Conservation (phyloP, 2,888 invertebrate genomes). For the Eupithecia vulgata region DNA sequence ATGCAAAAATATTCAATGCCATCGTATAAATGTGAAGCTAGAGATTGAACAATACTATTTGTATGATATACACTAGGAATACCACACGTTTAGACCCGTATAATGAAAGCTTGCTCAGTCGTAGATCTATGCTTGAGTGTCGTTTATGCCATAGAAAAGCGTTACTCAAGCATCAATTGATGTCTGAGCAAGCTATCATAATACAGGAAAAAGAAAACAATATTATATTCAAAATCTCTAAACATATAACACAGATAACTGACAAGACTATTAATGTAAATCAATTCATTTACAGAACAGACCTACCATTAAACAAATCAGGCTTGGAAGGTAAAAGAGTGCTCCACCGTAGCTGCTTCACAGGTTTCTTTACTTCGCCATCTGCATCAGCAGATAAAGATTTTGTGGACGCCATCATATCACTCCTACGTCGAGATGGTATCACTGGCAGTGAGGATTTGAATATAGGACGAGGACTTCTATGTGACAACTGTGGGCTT, state of each 20-base stretch:
- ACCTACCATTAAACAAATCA: slow-evolving; percentile 50
- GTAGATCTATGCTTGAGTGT: too few species aligned
- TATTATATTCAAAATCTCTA: neutral
- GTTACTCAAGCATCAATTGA: too few species aligned
- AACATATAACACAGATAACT: neutral
- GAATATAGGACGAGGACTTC: slow-evolving; percentile 45
- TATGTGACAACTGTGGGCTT: slow-evolving; percentile 39
- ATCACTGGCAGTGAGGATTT: slow-evolving; percentile 60
- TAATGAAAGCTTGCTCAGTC: too few species aligned
- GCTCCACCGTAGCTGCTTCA: slow-evolving; percentile 69
- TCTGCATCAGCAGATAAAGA: slow-evolving; percentile 55
- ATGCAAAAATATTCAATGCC: slow-evolving; percentile 54
- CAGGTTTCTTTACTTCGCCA: slow-evolving; percentile 50
- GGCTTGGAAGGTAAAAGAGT: slow-evolving; percentile 60
- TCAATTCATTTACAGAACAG: neutral
- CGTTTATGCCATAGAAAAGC: too few species aligned
- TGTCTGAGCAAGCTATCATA: too few species aligned
- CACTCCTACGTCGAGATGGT: slow-evolving; percentile 48
- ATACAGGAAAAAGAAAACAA: neutral
- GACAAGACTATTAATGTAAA: too few species aligned
- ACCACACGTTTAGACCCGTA: slow-evolving; percentile 3
- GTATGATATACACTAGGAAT: slow-evolving; percentile 4
- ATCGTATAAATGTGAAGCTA: slow-evolving; percentile 51
- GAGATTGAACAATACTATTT: slow-evolving; percentile 36
- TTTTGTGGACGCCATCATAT: slow-evolving; percentile 53